Evolutionary conservation across 2,888 invertebrate species (phyloP).

Genomic region (Bombylius major): DNA sequence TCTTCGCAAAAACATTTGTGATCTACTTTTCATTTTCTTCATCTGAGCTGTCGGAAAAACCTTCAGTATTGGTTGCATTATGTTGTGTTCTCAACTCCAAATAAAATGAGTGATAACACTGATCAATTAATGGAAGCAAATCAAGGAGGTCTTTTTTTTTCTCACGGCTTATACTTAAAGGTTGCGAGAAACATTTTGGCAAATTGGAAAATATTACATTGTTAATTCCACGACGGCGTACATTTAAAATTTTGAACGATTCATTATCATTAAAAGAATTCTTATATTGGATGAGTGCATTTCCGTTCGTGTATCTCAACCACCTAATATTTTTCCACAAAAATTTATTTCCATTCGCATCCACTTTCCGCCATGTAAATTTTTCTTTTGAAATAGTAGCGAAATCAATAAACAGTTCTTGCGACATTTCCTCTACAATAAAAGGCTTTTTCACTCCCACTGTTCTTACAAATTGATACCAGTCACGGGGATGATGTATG

Average conservation of each 20-base stretch:
- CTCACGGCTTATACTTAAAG: background rate
- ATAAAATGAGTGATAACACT: no score
- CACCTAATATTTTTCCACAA: background rate
- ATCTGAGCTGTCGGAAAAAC: no score
- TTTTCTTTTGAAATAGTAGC: background rate
- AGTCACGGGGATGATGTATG: background rate
- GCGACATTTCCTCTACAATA: background rate
- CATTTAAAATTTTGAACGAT: background rate
- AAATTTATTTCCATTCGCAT: no score
- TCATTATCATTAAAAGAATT: background rate
- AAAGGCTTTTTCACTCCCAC: background rate
- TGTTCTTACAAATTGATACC: background rate
- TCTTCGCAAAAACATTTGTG: no score
- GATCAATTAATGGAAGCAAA: background rate
- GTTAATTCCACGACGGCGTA: background rate
- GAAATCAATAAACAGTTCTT: background rate
- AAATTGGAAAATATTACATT: background rate
- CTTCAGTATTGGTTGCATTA: no score
- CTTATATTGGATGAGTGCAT: background rate
- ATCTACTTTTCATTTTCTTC: no score
- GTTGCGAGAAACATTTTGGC: background rate
- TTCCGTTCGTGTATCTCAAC: background rate
- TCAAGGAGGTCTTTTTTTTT: constrained; percentile 1
- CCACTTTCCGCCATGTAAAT: background rate
- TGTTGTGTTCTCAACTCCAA: no score